Evolutionary conservation across 1,140 invertebrate species (phyloP).

Genomic region (Hermatobates lingyangjiaoensis): DNA sequence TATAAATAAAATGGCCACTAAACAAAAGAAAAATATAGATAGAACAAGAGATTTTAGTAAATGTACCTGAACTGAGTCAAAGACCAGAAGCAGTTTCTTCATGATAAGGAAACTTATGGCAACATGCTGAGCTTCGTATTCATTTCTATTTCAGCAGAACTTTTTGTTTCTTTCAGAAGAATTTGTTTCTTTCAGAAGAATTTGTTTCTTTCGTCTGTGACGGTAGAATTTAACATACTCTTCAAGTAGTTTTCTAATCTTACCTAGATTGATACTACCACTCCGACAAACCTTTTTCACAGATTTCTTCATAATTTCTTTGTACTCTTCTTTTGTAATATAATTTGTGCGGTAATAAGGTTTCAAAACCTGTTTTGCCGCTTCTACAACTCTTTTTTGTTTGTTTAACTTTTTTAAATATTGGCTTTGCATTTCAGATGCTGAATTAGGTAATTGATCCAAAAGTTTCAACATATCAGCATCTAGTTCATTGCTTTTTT

Average conservation of each 20-base stretch:
- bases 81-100: too few relatives aligned
- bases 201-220: conserved; percentile 36
- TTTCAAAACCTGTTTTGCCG: conserved; percentile 88
- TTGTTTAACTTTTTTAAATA: conserved; percentile 90
- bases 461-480: conserved; percentile 59
- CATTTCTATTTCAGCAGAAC: too few relatives aligned
- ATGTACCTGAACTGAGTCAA: too few relatives aligned
- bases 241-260: conserved; percentile 81
- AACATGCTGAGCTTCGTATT: too few relatives aligned
- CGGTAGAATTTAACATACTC: conserved; percentile 83
- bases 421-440: conserved; percentile 86
- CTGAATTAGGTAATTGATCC: conserved; percentile 77
- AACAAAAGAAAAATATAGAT: too few relatives aligned
- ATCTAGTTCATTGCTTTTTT: conserved; percentile 44
- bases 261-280: conserved; percentile 88
- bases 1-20: too few relatives aligned
- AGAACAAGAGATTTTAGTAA: too few relatives aligned
- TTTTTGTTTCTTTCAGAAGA: too few relatives aligned
- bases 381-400: conserved; percentile 93
- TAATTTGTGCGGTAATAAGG: conserved; percentile 88
- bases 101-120: too few relatives aligned
- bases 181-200: not conserved
- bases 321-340: conserved; percentile 92
- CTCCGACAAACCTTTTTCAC: conserved; percentile 92
- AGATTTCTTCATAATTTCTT: conserved; percentile 87